Conservation (phyloP, 2,888 invertebrate species). For the Leptinotarsa juncta region DNA sequence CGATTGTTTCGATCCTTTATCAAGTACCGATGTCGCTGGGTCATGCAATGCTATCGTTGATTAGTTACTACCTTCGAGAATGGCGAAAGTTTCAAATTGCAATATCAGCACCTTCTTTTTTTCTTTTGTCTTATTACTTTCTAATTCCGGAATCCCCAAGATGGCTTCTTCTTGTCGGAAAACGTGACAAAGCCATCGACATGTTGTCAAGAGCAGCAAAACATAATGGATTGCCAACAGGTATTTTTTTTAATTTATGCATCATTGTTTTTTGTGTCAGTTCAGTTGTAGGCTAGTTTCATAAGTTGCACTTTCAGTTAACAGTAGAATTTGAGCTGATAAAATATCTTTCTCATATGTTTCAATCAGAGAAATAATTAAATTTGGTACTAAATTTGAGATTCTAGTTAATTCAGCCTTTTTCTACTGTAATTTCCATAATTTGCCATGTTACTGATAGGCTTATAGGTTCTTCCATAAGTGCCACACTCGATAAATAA, state of each 20-base stretch:
- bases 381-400: too few species aligned
- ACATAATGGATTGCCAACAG: constrained; percentile 59
- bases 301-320: too few species aligned
- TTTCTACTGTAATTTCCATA: too few species aligned
- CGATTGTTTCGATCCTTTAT: constrained; percentile 69
- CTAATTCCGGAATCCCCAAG: constrained; percentile 82
- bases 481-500: too few species aligned
- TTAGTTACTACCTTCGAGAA: constrained; percentile 69
- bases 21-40: constrained; percentile 71
- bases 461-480: too few species aligned
- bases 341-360: too few species aligned
- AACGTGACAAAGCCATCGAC: constrained; percentile 71
- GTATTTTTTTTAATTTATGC: neutral
- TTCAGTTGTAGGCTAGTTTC: too few species aligned
- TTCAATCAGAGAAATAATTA: too few species aligned
- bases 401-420: too few species aligned
- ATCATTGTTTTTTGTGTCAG: too few species aligned
- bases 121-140: constrained; percentile 74
- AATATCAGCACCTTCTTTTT: constrained; percentile 70
- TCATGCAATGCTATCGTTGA: constrained; percentile 67
- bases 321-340: too few species aligned
- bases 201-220: constrained; percentile 74
- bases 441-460: too few species aligned
- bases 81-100: constrained; percentile 71
- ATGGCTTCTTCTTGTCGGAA: constrained; percentile 79